Evolutionary conservation across 2,888 invertebrate species (phyloP), one percentile per base, ranked within the genome.

Genomic region (Nebria salina): DNA sequence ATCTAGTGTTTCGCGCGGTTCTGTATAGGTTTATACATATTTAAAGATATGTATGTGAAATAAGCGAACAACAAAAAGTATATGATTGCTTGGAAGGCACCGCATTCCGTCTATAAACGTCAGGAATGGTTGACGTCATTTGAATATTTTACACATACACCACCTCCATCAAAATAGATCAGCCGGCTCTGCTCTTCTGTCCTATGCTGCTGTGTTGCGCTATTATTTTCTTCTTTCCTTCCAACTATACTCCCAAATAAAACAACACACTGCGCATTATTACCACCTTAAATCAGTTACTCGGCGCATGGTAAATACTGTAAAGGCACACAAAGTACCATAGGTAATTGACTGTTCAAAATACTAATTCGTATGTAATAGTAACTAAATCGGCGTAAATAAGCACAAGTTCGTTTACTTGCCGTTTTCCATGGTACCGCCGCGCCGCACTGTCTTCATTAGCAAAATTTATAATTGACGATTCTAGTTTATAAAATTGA

Each of bases 381-480:
- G 66, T 80, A 80, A 80, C 80, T 80, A 80, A 80, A 80, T 80
- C 79, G 79, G 79, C 74, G 79, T 79, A 79, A 79, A 43, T 68
- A 79, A 13, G 26, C 72, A 20, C 66, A 25, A 66, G 15, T 66
- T 25, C 15, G 15, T 13, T 20, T 66, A 25, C 66, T 66, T 25
- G 7, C 25, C 66, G 66, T 66, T 66, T 66, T 34, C 34, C 34
- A 34, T 34, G 34, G 1, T 34, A 5, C 34, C 34, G 5, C 34
- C 5, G 34, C 34, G 34, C 34, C 34, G 34, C 34, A 34, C 34
- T 34, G 34, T 34, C 34, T 34, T 34, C 34, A 34, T 34, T 34
- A 34, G 34, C 34, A 34, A 34, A 34, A 34, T 34, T 34, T 34
- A 34, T 34, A 34, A 34, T 34, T 34, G 34, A 34, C 34, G 34